phyloP scores from a whole-genome alignment of 2,888 invertebrate species.

The Drosophila glabriapex region DNA sequence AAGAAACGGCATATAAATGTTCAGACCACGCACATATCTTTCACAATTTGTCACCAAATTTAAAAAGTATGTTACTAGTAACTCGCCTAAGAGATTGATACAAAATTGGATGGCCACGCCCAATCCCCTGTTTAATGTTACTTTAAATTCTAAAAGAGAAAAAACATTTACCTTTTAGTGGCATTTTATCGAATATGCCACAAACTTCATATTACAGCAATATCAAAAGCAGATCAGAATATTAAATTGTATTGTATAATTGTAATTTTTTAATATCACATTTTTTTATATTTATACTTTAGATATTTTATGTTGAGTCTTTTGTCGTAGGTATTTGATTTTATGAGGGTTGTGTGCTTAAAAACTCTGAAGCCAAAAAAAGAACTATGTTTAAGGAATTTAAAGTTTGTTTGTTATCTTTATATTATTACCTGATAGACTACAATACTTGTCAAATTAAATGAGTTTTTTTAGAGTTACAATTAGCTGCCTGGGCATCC shows the following conservation, averaged over 20 bases:
- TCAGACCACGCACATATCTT: too few relatives aligned
- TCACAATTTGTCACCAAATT: too few relatives aligned
- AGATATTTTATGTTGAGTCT: background rate
- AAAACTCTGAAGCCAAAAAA: background rate
- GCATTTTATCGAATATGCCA: background rate
- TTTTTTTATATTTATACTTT: background rate
- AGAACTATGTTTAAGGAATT: background rate
- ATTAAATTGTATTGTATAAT: background rate
- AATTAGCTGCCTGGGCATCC: conserved; percentile 65
- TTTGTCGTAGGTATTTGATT: background rate
- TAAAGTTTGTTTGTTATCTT: background rate
- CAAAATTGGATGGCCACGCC: too few relatives aligned
- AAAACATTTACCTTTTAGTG: background rate
- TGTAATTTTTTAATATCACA: background rate
- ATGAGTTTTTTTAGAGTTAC: conserved; percentile 14
- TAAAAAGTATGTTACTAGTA: too few relatives aligned
- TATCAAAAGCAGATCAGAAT: background rate
- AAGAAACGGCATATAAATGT: too few relatives aligned
- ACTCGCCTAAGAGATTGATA: too few relatives aligned
- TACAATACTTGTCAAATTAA: background rate
- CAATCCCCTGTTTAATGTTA: background rate
- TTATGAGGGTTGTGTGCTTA: background rate
- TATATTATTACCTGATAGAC: background rate
- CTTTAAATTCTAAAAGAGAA: background rate
- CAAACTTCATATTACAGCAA: background rate